A percentile compares a stretch with the other conserved stretches of the same genome.
Evolutionary conservation across 1,140 invertebrate genomes (phyloP).

Genomic region (Drosophila baimaii): DNA sequence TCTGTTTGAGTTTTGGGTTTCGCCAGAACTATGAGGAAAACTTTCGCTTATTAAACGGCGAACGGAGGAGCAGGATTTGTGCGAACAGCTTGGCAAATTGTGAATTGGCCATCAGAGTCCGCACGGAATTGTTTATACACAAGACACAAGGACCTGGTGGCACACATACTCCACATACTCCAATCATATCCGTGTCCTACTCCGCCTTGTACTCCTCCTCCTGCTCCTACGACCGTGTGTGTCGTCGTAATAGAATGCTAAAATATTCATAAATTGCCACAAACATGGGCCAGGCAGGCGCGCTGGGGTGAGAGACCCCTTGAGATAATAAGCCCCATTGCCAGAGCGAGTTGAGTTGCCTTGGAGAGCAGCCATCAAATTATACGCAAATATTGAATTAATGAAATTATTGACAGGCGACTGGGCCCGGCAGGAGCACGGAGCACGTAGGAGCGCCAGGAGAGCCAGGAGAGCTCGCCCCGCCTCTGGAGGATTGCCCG

Average conservation of each 20-base stretch:
- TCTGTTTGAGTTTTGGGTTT: slow-evolving; percentile 38
- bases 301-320: slow-evolving; percentile 7
- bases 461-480: no score
- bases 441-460: background rate
- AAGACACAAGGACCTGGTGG: slow-evolving; percentile 13
- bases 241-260: slow-evolving; percentile 54
- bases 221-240: background rate
- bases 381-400: slow-evolving; percentile 74
- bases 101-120: slow-evolving; percentile 55
- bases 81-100: slow-evolving; percentile 32
- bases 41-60: slow-evolving; percentile 44
- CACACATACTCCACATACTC: background rate
- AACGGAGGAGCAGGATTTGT: slow-evolving; percentile 15
- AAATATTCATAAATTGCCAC: slow-evolving; percentile 75
- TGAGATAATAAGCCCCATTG: slow-evolving; percentile 61
- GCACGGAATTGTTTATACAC: slow-evolving; percentile 33
- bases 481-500: slow-evolving; percentile 10
- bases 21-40: slow-evolving; percentile 36
- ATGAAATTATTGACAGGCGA: slow-evolving; percentile 76
- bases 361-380: slow-evolving; percentile 61
- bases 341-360: slow-evolving; percentile 16
- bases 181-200: background rate
- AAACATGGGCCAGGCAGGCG: background rate
- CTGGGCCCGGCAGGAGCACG: slow-evolving; percentile 34
- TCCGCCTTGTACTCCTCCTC: background rate